These are phyloP conservation scores for Ephydatia muelleri DNA, from an alignment of 37 sponge, comb jelly and placozoan species.

Conservation along the genomic window DNA sequence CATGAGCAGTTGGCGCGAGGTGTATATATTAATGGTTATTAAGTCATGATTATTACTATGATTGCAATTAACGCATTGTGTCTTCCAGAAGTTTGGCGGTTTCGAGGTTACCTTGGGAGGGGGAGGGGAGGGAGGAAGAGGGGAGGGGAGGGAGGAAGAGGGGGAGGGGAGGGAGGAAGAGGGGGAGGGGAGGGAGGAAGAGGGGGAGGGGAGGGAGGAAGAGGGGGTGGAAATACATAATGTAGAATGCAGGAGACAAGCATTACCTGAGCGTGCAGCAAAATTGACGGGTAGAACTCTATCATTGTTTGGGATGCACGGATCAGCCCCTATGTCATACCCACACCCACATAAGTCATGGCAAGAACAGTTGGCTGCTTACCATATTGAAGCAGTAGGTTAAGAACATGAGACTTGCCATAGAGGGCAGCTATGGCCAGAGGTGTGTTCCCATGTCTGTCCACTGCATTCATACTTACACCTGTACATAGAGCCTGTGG, in stretches of 20 bases:
- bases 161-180: neutral
- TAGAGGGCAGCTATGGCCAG: neutral
- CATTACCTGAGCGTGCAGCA: neutral
- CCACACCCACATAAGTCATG: neutral
- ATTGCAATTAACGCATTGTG: neutral
- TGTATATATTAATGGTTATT: no score
- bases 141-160: neutral
- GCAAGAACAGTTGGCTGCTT: neutral
- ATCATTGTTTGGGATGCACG: neutral
- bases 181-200: slow-evolving; percentile 1
- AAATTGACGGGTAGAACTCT: neutral
- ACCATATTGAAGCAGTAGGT: neutral
- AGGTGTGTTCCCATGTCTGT: neutral
- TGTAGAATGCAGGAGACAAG: neutral
- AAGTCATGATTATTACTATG: no score
- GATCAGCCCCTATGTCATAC: neutral
- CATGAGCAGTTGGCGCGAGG: no score
- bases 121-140: neutral
- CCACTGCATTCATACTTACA: neutral
- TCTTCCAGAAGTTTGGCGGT: neutral
- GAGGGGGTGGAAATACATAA: neutral
- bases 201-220: neutral
- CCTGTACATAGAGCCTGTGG: neutral
- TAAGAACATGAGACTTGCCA: neutral
- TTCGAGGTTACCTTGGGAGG: neutral